These are phyloP conservation scores for Scaeva pyrastri DNA, from an alignment of 2,888 invertebrate genomes.

Conservation along the genomic window DNA sequence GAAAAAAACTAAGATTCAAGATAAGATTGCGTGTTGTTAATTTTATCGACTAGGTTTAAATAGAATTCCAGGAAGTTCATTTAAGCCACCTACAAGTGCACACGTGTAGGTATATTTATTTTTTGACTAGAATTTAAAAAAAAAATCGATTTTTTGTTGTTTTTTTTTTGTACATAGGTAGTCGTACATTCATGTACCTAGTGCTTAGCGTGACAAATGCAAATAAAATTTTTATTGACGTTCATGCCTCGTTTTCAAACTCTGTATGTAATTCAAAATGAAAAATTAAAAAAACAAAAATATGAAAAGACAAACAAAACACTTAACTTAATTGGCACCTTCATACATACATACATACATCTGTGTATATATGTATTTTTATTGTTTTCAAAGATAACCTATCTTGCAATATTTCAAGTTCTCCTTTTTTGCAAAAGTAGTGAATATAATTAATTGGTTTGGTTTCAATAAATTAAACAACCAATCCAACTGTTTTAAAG, in stretches of 20 bases:
- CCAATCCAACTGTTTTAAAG: constrained; percentile 5
- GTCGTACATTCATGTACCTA: too few species aligned
- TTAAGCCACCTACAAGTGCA: not conserved
- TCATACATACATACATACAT: not conserved
- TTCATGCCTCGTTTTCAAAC: too few species aligned
- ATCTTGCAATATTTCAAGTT: not conserved
- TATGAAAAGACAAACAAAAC: too few species aligned
- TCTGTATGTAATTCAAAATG: too few species aligned
- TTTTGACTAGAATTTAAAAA: too few species aligned
- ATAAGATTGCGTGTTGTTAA: constrained; percentile 13
- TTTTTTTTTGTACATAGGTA: too few species aligned
- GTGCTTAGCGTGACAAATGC: not conserved
- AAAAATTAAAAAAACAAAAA: too few species aligned
- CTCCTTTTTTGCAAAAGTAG: not conserved
- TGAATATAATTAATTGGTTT: constrained; percentile 6
- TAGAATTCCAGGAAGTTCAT: not conserved
- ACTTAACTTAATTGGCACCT: not conserved
- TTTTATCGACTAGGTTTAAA: not conserved
- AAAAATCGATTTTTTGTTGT: too few species aligned
- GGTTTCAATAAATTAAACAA: not conserved
- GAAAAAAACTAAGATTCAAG: not conserved
- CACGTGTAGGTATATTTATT: too few species aligned
- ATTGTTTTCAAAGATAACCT: not conserved
- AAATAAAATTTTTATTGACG: constrained; percentile 1
- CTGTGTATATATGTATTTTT: too few species aligned